Percentiles rank a stretch among this genome's conserved stretches.
Conservation (phyloP, 2,888 invertebrate genomes). For the Drosophila borborema region DNA sequence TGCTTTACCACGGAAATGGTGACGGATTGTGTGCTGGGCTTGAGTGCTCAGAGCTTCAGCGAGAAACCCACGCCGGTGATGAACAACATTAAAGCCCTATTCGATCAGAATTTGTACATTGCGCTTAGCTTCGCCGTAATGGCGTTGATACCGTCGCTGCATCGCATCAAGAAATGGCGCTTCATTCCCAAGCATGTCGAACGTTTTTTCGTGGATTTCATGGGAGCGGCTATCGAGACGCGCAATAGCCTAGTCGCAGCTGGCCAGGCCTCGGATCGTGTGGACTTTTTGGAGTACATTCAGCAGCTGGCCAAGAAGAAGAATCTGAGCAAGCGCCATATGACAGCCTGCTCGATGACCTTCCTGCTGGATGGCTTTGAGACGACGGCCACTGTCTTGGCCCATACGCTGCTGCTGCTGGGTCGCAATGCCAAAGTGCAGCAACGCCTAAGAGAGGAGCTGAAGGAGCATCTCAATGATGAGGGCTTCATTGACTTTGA, state of each 20-base stretch:
- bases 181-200: slow-evolving; percentile 87
- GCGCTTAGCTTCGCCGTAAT: slow-evolving; percentile 53
- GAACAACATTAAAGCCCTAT: slow-evolving; percentile 70
- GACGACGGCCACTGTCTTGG: slow-evolving; percentile 77
- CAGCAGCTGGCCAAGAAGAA: slow-evolving; percentile 78
- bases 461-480: slow-evolving; percentile 51
- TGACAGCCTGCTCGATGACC: slow-evolving; percentile 80
- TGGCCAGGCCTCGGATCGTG: slow-evolving; percentile 61
- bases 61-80: slow-evolving; percentile 79
- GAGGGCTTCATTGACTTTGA: slow-evolving; percentile 75
- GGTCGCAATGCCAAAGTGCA: slow-evolving; percentile 70
- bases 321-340: slow-evolving; percentile 48
- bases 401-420: slow-evolving; percentile 71
- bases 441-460: slow-evolving; percentile 75
- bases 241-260: slow-evolving; percentile 8
- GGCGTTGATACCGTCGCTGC: slow-evolving; percentile 70
- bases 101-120: slow-evolving; percentile 67
- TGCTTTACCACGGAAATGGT: slow-evolving; percentile 85
- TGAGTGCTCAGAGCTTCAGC: slow-evolving; percentile 84
- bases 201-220: slow-evolving; percentile 69
- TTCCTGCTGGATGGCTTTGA: slow-evolving; percentile 83
- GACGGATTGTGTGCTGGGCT: slow-evolving; percentile 85
- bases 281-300: slow-evolving; percentile 82
- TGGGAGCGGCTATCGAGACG: slow-evolving; percentile 71
- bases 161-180: slow-evolving; percentile 54